Conservation (phyloP, 2,797 vertebrate genomes). For the Pitangus sulphuratus region DNA sequence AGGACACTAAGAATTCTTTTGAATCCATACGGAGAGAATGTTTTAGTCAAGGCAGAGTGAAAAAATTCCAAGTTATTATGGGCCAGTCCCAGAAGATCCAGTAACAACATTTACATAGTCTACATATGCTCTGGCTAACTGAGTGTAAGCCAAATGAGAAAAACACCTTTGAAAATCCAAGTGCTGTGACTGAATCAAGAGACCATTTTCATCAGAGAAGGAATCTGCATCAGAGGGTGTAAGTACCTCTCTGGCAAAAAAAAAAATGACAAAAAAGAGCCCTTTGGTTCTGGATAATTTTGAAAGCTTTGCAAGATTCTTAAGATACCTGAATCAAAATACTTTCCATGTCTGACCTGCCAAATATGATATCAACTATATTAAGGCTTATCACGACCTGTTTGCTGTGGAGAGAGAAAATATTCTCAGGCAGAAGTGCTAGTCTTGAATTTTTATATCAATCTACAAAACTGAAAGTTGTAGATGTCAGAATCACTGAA, state of each 20-base stretch:
- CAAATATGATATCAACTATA: not conserved
- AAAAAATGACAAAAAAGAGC: not conserved
- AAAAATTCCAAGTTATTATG: not conserved
- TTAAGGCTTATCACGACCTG: not conserved
- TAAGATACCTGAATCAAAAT: not conserved
- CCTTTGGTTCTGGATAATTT: not conserved
- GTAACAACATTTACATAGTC: slow-evolving; percentile 8
- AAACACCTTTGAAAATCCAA: not conserved
- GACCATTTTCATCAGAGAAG: not conserved
- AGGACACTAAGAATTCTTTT: not conserved
- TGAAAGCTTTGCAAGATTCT: not conserved
- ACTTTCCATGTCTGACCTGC: not conserved
- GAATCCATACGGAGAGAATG: not conserved
- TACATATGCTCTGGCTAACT: not conserved
- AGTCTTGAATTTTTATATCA: not conserved
- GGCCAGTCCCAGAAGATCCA: not conserved
- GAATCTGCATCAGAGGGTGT: not conserved
- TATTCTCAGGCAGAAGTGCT: not conserved
- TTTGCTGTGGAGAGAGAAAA: not conserved
- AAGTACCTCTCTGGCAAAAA: not conserved
- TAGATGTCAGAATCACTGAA: not conserved
- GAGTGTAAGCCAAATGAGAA: not conserved
- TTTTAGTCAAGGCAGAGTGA: not conserved
- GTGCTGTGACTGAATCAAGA: not conserved
- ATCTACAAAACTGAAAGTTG: not conserved